A percentile compares a stretch with the other conserved stretches of the same genome.
phyloP scores from a whole-genome alignment of 2,888 invertebrate species.

The Chrysotoxum bicinctum region DNA sequence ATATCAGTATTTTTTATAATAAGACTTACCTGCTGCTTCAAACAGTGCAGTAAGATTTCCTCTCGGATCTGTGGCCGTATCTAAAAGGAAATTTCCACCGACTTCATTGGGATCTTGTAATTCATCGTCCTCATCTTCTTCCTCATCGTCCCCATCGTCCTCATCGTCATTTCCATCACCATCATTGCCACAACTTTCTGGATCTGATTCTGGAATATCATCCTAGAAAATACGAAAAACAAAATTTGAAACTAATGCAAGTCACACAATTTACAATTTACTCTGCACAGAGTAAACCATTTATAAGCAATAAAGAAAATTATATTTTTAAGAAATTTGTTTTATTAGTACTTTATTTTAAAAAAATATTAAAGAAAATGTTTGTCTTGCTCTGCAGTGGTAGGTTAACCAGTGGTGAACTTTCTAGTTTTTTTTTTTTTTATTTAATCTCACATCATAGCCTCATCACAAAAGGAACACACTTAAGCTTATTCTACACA shows the following conservation, averaged over 20 bases:
- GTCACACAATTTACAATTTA: constrained; percentile 18
- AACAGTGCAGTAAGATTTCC: constrained; percentile 92
- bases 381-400: constrained; percentile 60
- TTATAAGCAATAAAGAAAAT: constrained; percentile 39
- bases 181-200: constrained; percentile 81
- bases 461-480: constrained; percentile 50
- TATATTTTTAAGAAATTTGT: constrained; percentile 13
- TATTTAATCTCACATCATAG: constrained; percentile 44
- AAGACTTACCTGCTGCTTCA: constrained; percentile 89
- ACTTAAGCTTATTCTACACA: constrained; percentile 50
- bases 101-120: constrained; percentile 78
- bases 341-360: constrained; percentile 43
- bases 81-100: constrained; percentile 81
- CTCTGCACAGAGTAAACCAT: constrained; percentile 25
- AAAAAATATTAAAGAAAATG: constrained; percentile 14
- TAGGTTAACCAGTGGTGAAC: constrained; percentile 37
- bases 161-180: constrained; percentile 81
- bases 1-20: neutral
- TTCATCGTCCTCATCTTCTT: constrained; percentile 81
- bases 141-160: constrained; percentile 81
- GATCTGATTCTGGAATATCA: constrained; percentile 81
- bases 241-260: neutral
- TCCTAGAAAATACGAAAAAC: constrained; percentile 76
- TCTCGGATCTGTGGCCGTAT: constrained; percentile 81
- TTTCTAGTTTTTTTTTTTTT: constrained; percentile 21